Percentiles rank a stretch among this genome's conserved stretches.
These are phyloP conservation scores for Uloborus diversus DNA, from an alignment of 1,140 invertebrate genomes.

Conservation along the genomic window DNA sequence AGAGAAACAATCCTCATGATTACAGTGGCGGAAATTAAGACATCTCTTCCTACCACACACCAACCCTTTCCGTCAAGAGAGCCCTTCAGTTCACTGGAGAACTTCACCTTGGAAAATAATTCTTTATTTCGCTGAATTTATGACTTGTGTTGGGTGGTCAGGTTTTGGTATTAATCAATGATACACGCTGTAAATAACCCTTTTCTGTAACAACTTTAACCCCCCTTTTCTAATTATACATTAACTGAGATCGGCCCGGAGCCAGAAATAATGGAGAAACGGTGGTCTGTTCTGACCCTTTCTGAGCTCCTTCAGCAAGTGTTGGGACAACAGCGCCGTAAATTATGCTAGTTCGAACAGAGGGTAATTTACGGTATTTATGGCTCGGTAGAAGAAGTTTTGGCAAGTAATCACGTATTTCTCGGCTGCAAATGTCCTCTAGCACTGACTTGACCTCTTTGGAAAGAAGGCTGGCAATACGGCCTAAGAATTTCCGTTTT, in stretches of 20 bases:
- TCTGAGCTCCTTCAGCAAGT: not conserved
- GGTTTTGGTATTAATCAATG: not conserved
- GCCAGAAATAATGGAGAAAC: constrained; percentile 19
- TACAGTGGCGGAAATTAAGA: no score
- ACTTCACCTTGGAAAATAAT: no score
- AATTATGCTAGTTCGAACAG: constrained; percentile 38
- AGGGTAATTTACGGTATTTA: constrained; percentile 30
- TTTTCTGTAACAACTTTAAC: not conserved
- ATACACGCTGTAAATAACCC: constrained; percentile 29
- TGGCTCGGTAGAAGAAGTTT: not conserved
- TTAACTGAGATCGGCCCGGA: not conserved
- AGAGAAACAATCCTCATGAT: no score
- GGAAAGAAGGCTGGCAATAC: not conserved
- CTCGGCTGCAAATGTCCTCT: not conserved
- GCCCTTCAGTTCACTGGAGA: no score
- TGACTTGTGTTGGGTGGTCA: constrained; percentile 15
- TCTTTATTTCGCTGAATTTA: constrained; percentile 22
- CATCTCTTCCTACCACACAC: no score
- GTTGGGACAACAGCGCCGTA: constrained; percentile 26
- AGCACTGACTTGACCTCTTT: constrained; percentile 28
- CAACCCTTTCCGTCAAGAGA: no score
- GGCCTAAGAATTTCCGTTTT: constrained; percentile 15
- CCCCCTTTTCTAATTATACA: constrained; percentile 21
- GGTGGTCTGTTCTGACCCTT: constrained; percentile 17
- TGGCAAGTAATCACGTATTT: constrained; percentile 1